These are phyloP conservation scores for Atrichornis clamosus DNA, from an alignment of 2,113 vertebrate species.

Conservation along the genomic window DNA sequence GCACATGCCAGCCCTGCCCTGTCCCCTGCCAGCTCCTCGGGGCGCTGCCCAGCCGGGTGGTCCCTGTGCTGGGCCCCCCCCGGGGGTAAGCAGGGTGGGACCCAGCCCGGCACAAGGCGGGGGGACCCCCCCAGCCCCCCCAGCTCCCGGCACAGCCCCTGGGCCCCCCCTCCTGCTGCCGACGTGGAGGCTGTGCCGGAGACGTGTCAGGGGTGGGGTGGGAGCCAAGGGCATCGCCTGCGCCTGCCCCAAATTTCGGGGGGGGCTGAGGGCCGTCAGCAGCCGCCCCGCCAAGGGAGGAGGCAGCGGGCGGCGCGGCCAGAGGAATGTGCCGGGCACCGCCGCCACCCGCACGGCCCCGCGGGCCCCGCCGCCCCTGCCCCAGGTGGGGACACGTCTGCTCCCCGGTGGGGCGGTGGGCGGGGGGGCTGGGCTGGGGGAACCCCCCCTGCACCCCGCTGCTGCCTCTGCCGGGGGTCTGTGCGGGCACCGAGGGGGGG, in stretches of 20 bases:
- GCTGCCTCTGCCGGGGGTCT: not conserved
- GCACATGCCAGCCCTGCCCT: not conserved
- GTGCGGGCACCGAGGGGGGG: too few relatives aligned
- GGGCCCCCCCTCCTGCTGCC: not conserved
- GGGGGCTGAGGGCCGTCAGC: not conserved
- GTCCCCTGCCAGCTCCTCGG: not conserved
- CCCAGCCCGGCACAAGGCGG: not conserved
- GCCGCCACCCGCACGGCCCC: not conserved
- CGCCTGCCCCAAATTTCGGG: not conserved
- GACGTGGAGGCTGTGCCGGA: slow-evolving; percentile 23
- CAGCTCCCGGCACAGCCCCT: not conserved
- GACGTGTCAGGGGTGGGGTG: not conserved
- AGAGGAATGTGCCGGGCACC: not conserved
- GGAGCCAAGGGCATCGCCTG: not conserved
- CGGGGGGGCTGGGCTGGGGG: not conserved
- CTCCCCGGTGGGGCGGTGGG: not conserved
- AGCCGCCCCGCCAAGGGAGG: not conserved
- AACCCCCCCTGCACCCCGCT: too few relatives aligned
- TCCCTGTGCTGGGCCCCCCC: not conserved
- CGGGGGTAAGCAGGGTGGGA: not conserved
- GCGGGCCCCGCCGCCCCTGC: not conserved
- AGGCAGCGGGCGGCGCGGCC: not conserved
- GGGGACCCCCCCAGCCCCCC: not conserved
- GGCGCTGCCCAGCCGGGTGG: not conserved
- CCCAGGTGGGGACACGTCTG: not conserved